A percentile compares a stretch with the other conserved stretches of the same genome.
Conservation (phyloP, 2,888 invertebrate genomes). For the Halictus quadricinctus region DNA sequence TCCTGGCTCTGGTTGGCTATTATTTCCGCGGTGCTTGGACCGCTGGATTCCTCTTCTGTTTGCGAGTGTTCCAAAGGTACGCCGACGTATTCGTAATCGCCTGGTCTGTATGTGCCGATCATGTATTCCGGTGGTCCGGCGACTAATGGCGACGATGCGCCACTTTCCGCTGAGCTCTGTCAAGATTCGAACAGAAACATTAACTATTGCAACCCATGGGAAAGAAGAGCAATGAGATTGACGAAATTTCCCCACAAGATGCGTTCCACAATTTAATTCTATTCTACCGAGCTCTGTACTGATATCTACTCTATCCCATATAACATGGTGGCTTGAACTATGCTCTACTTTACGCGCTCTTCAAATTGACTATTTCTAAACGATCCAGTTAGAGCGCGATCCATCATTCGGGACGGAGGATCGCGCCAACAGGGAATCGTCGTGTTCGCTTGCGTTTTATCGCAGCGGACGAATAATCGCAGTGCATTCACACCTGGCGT, state of each 20-base stretch:
- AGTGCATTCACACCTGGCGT: constrained; percentile 44
- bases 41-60: constrained; percentile 89
- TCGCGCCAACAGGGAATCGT: not conserved
- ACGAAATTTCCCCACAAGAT: too few species aligned
- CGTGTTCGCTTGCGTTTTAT: not conserved
- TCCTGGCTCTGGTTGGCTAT: constrained; percentile 97
- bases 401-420: not conserved
- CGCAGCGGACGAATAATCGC: constrained; percentile 13
- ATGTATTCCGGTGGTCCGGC: constrained; percentile 80
- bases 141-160: constrained; percentile 74
- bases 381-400: not conserved
- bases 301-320: not conserved
- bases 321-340: not conserved
- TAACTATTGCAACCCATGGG: not conserved
- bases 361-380: constrained; percentile 3
- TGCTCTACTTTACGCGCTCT: not conserved
- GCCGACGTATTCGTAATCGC: constrained; percentile 89
- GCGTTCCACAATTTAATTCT: not conserved
- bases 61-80: constrained; percentile 90
- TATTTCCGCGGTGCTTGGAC: constrained; percentile 95
- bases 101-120: constrained; percentile 83
- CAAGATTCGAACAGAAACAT: not conserved
- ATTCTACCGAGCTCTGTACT: not conserved
- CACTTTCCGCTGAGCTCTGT: constrained; percentile 76
- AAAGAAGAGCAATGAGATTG: too few species aligned